These are phyloP conservation scores for Marmota monax DNA, from an alignment of 2,113 vertebrate genomes.

Conservation along the genomic window DNA sequence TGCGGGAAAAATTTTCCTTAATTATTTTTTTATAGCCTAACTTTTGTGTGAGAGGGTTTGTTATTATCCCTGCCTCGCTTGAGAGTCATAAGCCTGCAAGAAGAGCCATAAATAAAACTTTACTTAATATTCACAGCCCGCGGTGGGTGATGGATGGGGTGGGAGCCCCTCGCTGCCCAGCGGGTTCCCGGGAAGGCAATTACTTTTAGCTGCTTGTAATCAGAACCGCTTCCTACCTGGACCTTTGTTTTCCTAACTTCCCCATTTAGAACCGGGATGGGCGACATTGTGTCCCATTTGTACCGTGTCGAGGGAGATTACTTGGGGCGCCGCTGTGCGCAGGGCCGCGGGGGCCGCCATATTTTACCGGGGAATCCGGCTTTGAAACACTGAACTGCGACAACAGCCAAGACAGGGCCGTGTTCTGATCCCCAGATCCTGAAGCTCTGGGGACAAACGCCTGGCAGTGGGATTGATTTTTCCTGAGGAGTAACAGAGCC, in stretches of 20 bases:
- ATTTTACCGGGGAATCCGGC: slow-evolving; percentile 53
- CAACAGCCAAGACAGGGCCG: background rate
- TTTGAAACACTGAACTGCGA: background rate
- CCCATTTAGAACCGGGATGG: slow-evolving; percentile 54
- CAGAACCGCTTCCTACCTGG: background rate
- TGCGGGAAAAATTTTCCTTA: slow-evolving; percentile 69
- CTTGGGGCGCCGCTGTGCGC: fast-evolving
- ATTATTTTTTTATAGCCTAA: slow-evolving; percentile 79
- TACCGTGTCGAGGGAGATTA: background rate
- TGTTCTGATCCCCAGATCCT: slow-evolving; percentile 59
- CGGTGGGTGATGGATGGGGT: background rate
- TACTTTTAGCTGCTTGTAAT: slow-evolving; percentile 1
- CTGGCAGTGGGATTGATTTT: slow-evolving; percentile 53
- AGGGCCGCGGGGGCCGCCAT: background rate
- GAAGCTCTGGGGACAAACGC: slow-evolving; percentile 41
- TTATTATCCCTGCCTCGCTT: slow-evolving; percentile 64
- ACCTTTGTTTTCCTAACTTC: slow-evolving; percentile 61
- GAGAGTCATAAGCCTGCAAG: slow-evolving; percentile 70
- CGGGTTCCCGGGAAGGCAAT: slow-evolving; percentile 1
- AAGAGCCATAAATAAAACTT: slow-evolving; percentile 75
- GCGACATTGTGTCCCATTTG: background rate
- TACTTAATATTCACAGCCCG: slow-evolving; percentile 70
- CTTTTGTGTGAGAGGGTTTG: slow-evolving; percentile 68
- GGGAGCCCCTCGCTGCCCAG: fast-evolving
- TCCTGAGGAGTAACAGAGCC: background rate